phyloP scores from a whole-genome alignment of 2,888 invertebrate species.

The Imbricaverruca yamaguchii region DNA sequence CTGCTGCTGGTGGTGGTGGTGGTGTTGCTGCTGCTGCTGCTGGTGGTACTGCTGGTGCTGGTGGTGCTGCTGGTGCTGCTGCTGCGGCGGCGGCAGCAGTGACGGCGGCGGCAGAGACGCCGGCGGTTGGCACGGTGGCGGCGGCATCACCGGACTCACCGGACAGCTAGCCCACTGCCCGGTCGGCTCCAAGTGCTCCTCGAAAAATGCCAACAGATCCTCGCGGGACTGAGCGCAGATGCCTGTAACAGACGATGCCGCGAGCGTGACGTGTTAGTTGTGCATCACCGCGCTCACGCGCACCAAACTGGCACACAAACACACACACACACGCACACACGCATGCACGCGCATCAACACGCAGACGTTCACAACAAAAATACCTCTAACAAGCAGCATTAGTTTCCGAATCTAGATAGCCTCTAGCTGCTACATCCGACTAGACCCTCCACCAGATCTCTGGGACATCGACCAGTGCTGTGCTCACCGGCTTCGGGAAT shows the following conservation, averaged over 20 bases:
- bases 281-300: slow-evolving; percentile 19
- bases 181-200: slow-evolving; percentile 64
- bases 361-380: neutral
- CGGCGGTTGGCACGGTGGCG: slow-evolving; percentile 41
- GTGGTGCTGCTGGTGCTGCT: slow-evolving; percentile 46
- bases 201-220: slow-evolving; percentile 44
- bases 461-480: no score
- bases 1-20: slow-evolving; percentile 48
- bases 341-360: neutral
- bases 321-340: neutral
- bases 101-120: slow-evolving; percentile 52
- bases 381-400: neutral
- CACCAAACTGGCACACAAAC: slow-evolving; percentile 23
- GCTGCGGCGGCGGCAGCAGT: slow-evolving; percentile 55
- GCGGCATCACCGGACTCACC: slow-evolving; percentile 47
- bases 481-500: no score
- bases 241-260: slow-evolving; percentile 26
- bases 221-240: neutral
- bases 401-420: slow-evolving; percentile 35
- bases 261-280: slow-evolving; percentile 25
- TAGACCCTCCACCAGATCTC: no score
- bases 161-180: slow-evolving; percentile 59
- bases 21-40: slow-evolving; percentile 57
- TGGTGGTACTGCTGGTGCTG: slow-evolving; percentile 63
- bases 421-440: slow-evolving; percentile 35